phyloP scores from a whole-genome alignment of 2,113 vertebrate species.

The Rhinogobius similis region DNA sequence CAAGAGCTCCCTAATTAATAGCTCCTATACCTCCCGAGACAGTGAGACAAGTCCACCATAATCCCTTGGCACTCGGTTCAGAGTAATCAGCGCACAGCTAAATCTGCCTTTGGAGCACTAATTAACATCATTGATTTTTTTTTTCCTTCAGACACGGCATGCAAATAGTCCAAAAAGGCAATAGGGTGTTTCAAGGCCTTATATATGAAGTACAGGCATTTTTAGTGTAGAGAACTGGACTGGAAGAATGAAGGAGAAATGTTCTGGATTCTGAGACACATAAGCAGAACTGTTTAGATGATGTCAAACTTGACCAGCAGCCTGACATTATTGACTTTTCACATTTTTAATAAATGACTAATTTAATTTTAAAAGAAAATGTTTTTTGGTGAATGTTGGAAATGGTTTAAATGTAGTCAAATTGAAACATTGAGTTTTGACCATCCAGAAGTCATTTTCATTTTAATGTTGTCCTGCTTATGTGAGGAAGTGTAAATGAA shows the following conservation, averaged over 20 bases:
- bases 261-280: slow-evolving; percentile 28
- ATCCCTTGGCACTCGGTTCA: slow-evolving; percentile 71
- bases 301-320: slow-evolving; percentile 32
- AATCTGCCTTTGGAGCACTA: slow-evolving; percentile 70
- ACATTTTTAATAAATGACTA: no score
- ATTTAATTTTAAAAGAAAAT: no score
- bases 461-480: no score
- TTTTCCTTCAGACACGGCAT: slow-evolving; percentile 61
- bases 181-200: slow-evolving; percentile 33
- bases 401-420: no score
- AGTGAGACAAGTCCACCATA: slow-evolving; percentile 68
- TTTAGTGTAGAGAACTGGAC: slow-evolving; percentile 22
- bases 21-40: slow-evolving; percentile 66
- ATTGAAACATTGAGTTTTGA: no score
- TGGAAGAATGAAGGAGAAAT: slow-evolving; percentile 9
- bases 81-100: slow-evolving; percentile 69
- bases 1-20: slow-evolving; percentile 69
- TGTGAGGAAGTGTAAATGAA: no score
- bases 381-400: no score
- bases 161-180: slow-evolving; percentile 62
- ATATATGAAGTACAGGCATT: slow-evolving; percentile 27
- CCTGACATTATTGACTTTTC: no score
- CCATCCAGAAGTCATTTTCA: no score
- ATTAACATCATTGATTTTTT: slow-evolving; percentile 74
- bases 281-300: slow-evolving; percentile 22